Evolutionary conservation across 2,888 invertebrate species (phyloP).

Genomic region (Glaucopsyche alexis): DNA sequence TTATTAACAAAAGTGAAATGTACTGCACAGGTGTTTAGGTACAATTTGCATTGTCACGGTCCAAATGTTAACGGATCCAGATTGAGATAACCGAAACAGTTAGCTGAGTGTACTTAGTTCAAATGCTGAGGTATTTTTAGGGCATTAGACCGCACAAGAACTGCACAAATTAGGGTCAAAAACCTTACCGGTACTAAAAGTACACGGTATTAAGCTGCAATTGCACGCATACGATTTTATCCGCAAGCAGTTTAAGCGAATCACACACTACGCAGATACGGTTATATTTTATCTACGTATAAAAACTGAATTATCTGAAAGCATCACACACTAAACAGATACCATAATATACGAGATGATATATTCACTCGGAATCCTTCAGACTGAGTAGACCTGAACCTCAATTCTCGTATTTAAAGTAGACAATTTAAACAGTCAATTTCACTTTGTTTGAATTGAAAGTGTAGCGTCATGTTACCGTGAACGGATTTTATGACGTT

Average conservation of each 20-base stretch:
- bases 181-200: conserved; percentile 12
- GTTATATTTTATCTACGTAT: too few species aligned
- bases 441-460: too few species aligned
- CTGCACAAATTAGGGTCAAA: conserved; percentile 4
- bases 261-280: not conserved
- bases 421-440: too few species aligned
- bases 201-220: not conserved
- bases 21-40: not conserved
- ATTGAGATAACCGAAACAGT: conserved; percentile 54
- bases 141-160: conserved; percentile 20
- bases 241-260: not conserved
- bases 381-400: too few species aligned
- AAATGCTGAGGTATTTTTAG: conserved; percentile 14
- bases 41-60: conserved; percentile 48
- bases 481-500: too few species aligned
- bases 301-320: too few species aligned
- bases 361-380: too few species aligned
- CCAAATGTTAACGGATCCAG: conserved; percentile 53
- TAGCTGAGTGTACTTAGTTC: conserved; percentile 37
- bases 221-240: not conserved
- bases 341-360: too few species aligned
- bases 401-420: too few species aligned
- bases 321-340: too few species aligned
- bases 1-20: conserved; percentile 1
- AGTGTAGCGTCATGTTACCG: too few species aligned